Conservation (phyloP, 2,113 vertebrate species). For the Sclerurus mexicanus region DNA sequence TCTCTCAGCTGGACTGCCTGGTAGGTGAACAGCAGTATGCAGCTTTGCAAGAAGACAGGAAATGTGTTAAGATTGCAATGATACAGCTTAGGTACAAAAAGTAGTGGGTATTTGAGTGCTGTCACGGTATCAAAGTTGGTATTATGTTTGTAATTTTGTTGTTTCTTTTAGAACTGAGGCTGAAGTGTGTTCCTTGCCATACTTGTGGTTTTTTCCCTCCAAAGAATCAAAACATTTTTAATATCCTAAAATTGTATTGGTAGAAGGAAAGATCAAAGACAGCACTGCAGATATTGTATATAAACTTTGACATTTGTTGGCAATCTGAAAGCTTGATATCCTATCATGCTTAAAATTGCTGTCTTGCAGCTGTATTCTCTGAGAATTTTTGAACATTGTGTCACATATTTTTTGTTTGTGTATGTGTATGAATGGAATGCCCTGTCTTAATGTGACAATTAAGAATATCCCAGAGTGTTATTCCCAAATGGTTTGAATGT, state of each 20-base stretch:
- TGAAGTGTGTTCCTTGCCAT: not conserved
- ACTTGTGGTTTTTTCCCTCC: rapidly evolving
- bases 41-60: not conserved
- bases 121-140: not conserved
- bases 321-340: not conserved
- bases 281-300: not conserved
- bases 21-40: slow-evolving; percentile 40
- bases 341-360: not conserved
- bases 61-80: not conserved
- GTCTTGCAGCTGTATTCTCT: not conserved
- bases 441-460: slow-evolving; percentile 19
- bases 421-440: not conserved
- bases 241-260: not conserved
- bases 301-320: not conserved
- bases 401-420: not conserved
- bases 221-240: not conserved
- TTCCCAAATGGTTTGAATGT: slow-evolving; percentile 1
- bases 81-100: not conserved
- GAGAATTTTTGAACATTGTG: not conserved
- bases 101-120: not conserved
- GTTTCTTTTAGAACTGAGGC: not conserved
- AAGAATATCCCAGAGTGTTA: slow-evolving; percentile 21
- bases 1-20: slow-evolving; percentile 85
- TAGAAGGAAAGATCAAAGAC: not conserved
- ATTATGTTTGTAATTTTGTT: not conserved